Evolutionary conservation across 2,797 vertebrate species (phyloP), one percentile per base, ranked within the genome.

Genomic region (Propithecus perrieri): DNA sequence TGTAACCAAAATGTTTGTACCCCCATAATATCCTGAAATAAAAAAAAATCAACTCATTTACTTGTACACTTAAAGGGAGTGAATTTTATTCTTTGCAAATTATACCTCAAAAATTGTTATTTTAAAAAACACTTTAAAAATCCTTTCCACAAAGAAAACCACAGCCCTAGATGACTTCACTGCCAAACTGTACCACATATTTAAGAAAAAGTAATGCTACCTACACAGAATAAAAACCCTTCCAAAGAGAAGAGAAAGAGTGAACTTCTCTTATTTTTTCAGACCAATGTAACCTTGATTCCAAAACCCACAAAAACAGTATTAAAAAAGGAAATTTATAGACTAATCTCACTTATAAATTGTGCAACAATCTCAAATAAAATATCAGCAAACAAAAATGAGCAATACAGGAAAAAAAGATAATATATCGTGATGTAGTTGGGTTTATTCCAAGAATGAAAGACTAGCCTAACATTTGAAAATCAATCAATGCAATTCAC

Each of bases 401-500:
- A 91, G 30, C 28, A 74, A 72, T 46, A n/a, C n/a, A 50, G 7
- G 35, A 38, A 71, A 46, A 84, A 89, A 85, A 65, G 83, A 74
- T 53, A 28, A n/a, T 33, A 69, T 0, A 53, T 30, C 65, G 48
- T 50, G n/a, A 71, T 7, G 61, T 28, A 83, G 33, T 43, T 86
- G 71, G 71, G 11, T 83, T 90, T 85, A 46, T 90, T 80, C 28
- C 65, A 89, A 78, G 61, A 89, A 92, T 59, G 12, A 59, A 94
- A 95, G n/a, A 71, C 13, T 76, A 89, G 41, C 18, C 72, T 65
- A 83, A 63, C 17, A 41, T 48, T 67, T 83, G 33, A 92, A 71
- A 83, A 86, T 59, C 48, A 75, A 41, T 79, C 30, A 84, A 1
- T 59, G 38, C 38, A 53, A 65, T 83, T 81, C 61, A 76, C 14